phyloP scores from a whole-genome alignment of 2,888 invertebrate species.

The Oxystoma pomonae region DNA sequence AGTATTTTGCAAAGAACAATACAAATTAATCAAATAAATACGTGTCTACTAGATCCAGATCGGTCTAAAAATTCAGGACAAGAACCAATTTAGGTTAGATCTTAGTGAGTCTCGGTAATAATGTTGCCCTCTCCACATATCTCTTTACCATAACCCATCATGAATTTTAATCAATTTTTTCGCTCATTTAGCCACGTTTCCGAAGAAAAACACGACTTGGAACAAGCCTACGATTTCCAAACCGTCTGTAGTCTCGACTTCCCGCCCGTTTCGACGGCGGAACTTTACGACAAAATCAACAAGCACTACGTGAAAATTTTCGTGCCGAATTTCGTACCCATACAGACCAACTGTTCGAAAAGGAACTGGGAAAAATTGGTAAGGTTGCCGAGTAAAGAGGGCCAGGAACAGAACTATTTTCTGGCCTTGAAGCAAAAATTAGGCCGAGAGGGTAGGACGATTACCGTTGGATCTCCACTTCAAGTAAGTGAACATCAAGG shows the following conservation, averaged over 20 bases:
- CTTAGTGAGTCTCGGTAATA: no score
- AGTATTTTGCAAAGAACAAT: no score
- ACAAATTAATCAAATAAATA: no score
- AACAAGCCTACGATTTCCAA: conserved; percentile 41
- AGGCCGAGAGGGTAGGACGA: conserved; percentile 50
- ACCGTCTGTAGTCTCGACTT: conserved; percentile 47
- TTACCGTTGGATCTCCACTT: conserved; percentile 69
- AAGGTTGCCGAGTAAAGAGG: conserved; percentile 53
- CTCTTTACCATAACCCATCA: no score
- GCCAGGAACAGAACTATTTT: conserved; percentile 42
- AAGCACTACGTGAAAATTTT: conserved; percentile 62
- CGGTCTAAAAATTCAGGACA: no score
- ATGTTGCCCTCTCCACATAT: no score
- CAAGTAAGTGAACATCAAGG: no score
- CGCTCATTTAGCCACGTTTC: conserved; percentile 12
- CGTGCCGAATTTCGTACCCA: conserved; percentile 60
- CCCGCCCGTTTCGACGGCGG: conserved; percentile 51
- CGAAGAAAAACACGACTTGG: conserved; percentile 34
- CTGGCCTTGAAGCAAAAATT: conserved; percentile 64
- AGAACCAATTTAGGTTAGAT: no score
- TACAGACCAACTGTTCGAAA: conserved; percentile 62
- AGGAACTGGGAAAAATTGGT: conserved; percentile 61
- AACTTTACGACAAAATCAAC: conserved; percentile 60
- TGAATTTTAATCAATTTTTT: no score
- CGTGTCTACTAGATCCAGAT: no score